Base-by-base conservation (phyloP, 2,888 invertebrate genomes). In the Campopleginae sp. region DNA sequence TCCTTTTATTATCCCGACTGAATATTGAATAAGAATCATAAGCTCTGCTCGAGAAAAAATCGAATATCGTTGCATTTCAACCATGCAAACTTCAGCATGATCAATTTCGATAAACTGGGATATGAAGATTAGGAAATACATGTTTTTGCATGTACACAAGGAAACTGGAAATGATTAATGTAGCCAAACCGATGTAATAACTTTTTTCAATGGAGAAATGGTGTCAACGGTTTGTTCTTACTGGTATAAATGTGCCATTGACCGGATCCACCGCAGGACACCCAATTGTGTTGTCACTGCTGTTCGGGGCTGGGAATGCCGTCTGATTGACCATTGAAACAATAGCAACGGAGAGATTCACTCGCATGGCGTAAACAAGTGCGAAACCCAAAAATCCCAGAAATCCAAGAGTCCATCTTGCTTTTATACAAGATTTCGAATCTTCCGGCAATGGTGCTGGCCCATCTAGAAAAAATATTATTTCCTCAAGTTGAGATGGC, bases 251-350 rank as follows among this genome's bases (percentile, higher is more conserved):
- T 54, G 93, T 93, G 48, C 90, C 90, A 80, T 93, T 93, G 65
- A 90, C 88, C 3, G 91, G 94, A 91, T 93, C 92, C 14, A 93
- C 90, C 0, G 94, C 93, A 2, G 95, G 95, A 90, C 97, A 96
- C 8, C 95, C 95, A 93, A 97, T 96, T 4, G 95, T 94, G 38
- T 95, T 95, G 93, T 93, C 95, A 68, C 89, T 87, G 90, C 95
- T 93, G 31, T 95, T 94, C 33, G 94, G 92, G 85, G 94, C 92
- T 0, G 96, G 95, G 80, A 95, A 94, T 0, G 95, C 95, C 1
- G 97, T 96, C 77, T 96, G 95, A 92, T 97, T 97, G 58, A 98
- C 97, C 99, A 99, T 99, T 44, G 98, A 98, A 44, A 99, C 98
- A 91, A 99, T 98, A 51, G 98, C 98, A 31, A 99, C 98, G 0